Evolutionary conservation across 1,140 invertebrate species (phyloP), one percentile per base, ranked within the genome.

Genomic region (Leptopilina boulardi): DNA sequence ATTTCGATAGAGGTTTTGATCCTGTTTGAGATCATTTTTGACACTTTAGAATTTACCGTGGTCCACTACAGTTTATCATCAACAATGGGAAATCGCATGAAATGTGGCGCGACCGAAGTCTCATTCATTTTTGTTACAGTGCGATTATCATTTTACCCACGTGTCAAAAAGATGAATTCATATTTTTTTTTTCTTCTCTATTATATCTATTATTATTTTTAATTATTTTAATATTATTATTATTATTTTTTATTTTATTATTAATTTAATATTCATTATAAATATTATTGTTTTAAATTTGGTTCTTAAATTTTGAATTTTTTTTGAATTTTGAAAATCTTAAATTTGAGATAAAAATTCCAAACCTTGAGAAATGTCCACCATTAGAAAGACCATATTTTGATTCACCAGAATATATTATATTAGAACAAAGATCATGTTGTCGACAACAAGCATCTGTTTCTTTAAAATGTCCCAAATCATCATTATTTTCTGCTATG

Each of bases 341-440:
- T n/a, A n/a, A n/a, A n/a, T n/a, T n/a, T n/a, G n/a, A n/a, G n/a
- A 13, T 21, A 15, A 66, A 66, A n/a, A 66, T 15, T 26, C n/a
- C 2, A 15, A 15, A 77, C 41, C 76, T 51, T n/a, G 76, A 74
- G n/a, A 73, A 74, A 34, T 13, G 15, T 13, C 74, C 76, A 15
- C 59, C 42, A 74, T 77, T 74, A n/a, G 38, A 72, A 26, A 80
- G 59, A 13, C 75, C 75, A 19, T 72, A 75, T 30, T 72, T 77
- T n/a, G 72, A 72, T 41, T 80, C 72, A 3, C 59, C 54, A 19
- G 59, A 66, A 21, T 8, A 41, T 4, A 80, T 74, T 8, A 72
- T 19, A 23, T 72, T 19, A 2, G 78, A 41, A 71, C 78, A 80
- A 15, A 74, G 70, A 56, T 80, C 78, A 71, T 80, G 78, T 19